Evolutionary conservation across 1,140 invertebrate genomes (phyloP), one percentile per base, ranked within the genome.

Genomic region (Lerema accius): DNA sequence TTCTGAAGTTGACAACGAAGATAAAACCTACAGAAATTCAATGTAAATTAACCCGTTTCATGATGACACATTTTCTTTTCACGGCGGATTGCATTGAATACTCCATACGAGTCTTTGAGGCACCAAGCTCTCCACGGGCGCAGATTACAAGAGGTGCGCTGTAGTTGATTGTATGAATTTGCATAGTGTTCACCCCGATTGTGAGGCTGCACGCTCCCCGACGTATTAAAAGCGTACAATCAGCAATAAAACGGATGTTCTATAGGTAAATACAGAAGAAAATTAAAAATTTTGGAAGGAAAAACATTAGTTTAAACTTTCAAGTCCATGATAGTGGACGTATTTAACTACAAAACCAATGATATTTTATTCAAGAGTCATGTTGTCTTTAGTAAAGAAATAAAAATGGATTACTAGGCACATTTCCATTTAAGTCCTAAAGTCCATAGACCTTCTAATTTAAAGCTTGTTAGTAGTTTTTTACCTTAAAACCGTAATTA

Each of bases 201-300:
- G 66, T 74, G 63, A 62, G 68, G 76, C 55, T 40, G 45, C 42
- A 60, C n/a, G 62, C 67, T 71, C 56, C 49, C 46, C 53, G 63
- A 15, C 9, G 45, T 75, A 72, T 80, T 80, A 77, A 76, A 70
- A 66, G 61, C 49, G 45, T 53, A 65, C 66, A 68, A 64, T 63
- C 67, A 72, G 56, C 64, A 63, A 45, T 66, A 40, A 68, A 55
- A 46, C 1, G 11, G 23, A 32, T 4, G 28, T 4, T 4, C 3
- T 32, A 32, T 7, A 32, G 28, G 28, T 9, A 7, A 9, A 4
- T 32, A 32, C 4, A 1, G 4, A 32, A 32, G 9, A 32, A 32
- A 9, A 32, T 32, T 32, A 7, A 9, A 7, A 32, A 32, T 32
- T 3, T 9, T 7, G 28, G 9, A 32, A n/a, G n/a, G n/a, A n/a